These are phyloP conservation scores for Natrix natrix DNA, from an alignment of 2,797 vertebrate species.

Conservation along the genomic window DNA sequence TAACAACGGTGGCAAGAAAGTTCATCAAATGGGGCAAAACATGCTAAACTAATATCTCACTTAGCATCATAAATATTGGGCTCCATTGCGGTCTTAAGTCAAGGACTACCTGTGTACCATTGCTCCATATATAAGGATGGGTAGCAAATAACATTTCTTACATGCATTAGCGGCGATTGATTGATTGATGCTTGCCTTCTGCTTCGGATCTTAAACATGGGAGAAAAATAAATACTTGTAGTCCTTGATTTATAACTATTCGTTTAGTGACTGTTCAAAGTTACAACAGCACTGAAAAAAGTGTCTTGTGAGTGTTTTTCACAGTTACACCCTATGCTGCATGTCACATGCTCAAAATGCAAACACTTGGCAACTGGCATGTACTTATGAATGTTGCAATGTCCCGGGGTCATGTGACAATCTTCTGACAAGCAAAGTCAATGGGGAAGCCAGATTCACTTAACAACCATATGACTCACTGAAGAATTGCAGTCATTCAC, in stretches of 20 bases:
- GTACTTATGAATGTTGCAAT: neutral
- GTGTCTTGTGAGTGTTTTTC: neutral
- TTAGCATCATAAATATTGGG: too few relatives aligned
- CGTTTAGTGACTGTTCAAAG: neutral
- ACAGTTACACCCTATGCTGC: neutral
- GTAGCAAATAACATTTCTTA: too few relatives aligned
- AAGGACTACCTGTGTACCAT: too few relatives aligned
- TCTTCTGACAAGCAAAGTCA: neutral
- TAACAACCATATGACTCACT: neutral
- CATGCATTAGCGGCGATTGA: too few relatives aligned
- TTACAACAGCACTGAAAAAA: neutral
- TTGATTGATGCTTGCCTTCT: too few relatives aligned
- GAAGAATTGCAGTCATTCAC: neutral
- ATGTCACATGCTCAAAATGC: neutral
- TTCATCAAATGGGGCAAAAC: too few relatives aligned
- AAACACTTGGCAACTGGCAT: neutral
- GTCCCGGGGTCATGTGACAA: neutral
- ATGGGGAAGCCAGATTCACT: neutral
- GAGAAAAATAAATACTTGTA: neutral
- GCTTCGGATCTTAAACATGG: too few relatives aligned
- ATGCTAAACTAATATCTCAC: too few relatives aligned
- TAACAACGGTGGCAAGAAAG: neutral
- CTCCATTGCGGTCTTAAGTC: too few relatives aligned
- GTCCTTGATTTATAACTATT: neutral
- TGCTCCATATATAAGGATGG: too few relatives aligned